Base-by-base conservation (phyloP, 2,113 vertebrate genomes). In the Xenus cinereus region DNA sequence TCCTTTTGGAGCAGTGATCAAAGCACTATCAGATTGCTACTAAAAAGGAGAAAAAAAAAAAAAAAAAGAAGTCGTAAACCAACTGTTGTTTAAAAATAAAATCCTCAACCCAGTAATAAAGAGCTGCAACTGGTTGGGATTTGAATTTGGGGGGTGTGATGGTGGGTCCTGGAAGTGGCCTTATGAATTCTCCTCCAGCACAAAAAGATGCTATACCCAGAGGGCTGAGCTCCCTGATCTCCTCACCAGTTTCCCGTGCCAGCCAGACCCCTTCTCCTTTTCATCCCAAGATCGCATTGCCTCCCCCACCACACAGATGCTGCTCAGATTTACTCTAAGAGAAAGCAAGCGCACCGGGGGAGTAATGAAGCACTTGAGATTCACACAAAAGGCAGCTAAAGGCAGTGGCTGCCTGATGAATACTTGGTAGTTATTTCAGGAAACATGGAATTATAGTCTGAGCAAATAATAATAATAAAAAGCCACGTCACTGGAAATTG, bases 361-460 rank as follows among this genome's bases (percentile, higher is more conserved):
- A 96, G 89, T 95, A 96, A 95, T 56, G 89, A 93, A 95, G 73
- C 83, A 54, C 89, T 96, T 96, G 53, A 96, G 94, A 94, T 69
- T 74, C 85, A 80, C 84, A 95, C 76, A 97, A 97, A 96, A 97
- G 93, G 83, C 89, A 97, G 86, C 86, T 92, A 94, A 94, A 96
- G 89, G 82, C 87, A 95, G 90, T 90, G 90, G 59, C 89, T 93
- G 90, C 76, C 43, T 96, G 76, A 94, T 91, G 89, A 97, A 88
- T 77, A 71, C 68, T 72, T 82, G 76, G 78, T 88, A 80, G 94
- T 89, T 97, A 96, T 97, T 97, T 97, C 74, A 91, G 94, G 96
- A 97, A 97, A 97, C 93, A 69, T 11, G 12, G 87, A 97, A 97
- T 97, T 96, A 97, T 35, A 97, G 94, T 63, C 89, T 90, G 92